Evolutionary conservation across 2,888 invertebrate genomes (phyloP).

Genomic region (Tenthredo mesomela): DNA sequence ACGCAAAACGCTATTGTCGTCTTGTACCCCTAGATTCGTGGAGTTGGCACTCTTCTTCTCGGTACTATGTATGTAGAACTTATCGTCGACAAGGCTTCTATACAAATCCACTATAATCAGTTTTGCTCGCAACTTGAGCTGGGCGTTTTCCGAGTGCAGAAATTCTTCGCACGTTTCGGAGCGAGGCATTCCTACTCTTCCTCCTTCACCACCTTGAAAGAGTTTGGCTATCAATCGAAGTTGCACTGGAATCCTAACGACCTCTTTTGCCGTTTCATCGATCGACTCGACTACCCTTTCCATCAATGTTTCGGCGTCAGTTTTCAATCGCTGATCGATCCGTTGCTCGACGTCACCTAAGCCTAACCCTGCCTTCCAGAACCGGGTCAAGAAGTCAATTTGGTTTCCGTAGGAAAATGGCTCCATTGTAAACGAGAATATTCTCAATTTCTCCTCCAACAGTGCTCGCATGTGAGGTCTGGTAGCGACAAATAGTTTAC

Average conservation of each 20-base stretch:
- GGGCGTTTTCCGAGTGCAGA: not conserved
- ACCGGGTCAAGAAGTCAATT: not conserved
- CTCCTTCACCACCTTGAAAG: not conserved
- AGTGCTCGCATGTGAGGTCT: not conserved
- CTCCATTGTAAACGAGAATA: not conserved
- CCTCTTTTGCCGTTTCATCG: too few species aligned
- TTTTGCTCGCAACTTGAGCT: not conserved
- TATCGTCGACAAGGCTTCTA: not conserved
- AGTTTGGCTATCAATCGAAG: not conserved
- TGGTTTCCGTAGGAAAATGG: not conserved
- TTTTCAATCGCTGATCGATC: not conserved
- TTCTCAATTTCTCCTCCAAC: not conserved
- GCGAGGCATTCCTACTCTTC: too few species aligned
- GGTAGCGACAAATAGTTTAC: not conserved
- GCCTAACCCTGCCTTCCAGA: not conserved
- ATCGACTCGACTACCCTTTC: too few species aligned
- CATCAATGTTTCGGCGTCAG: too few species aligned
- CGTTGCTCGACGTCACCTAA: too few species aligned
- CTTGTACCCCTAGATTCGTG: not conserved
- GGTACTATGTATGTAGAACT: not conserved
- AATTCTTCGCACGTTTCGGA: not conserved
- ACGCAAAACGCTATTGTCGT: not conserved
- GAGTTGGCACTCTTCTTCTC: not conserved
- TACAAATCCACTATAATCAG: not conserved
- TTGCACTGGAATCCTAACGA: too few species aligned